These are phyloP conservation scores for Mesitornis unicolor DNA, from an alignment of 2,113 vertebrate species.

Conservation along the genomic window DNA sequence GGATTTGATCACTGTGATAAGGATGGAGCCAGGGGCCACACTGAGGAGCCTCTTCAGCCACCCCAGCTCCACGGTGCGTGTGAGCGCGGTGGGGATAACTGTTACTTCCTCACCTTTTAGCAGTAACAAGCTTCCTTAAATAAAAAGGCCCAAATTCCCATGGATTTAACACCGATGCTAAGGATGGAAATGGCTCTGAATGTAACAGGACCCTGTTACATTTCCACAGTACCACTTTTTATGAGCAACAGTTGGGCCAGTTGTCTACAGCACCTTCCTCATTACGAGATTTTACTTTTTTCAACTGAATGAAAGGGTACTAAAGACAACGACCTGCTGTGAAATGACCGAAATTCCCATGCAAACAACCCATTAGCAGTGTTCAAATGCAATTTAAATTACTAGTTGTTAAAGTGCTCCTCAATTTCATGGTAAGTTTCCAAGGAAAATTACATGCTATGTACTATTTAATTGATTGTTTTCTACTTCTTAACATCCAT, in stretches of 20 bases:
- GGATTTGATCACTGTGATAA: not conserved
- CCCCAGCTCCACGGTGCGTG: fast-evolving
- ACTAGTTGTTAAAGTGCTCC: conserved; percentile 74
- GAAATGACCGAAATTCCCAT: conserved; percentile 73
- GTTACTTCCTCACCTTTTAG: not conserved
- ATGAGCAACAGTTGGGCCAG: not conserved
- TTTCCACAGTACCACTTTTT: not conserved
- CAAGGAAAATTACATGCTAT: conserved; percentile 77
- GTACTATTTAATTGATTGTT: conserved; percentile 80
- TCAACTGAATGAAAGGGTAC: conserved; percentile 51
- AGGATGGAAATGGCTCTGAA: not conserved
- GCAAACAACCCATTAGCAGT: conserved; percentile 76
- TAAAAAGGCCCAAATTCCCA: not conserved
- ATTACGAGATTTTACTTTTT: not conserved
- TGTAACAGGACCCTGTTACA: not conserved
- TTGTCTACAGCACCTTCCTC: not conserved
- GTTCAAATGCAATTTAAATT: conserved; percentile 78
- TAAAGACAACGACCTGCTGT: conserved; percentile 59
- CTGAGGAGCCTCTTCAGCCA: not conserved
- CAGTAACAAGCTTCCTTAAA: not conserved
- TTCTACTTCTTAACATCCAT: conserved; percentile 77
- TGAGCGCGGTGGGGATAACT: fast-evolving
- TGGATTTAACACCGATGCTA: not conserved
- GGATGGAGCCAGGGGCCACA: fast-evolving
- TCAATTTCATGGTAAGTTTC: conserved; percentile 78